Percentiles rank a stretch among this genome's conserved stretches.
Conservation (phyloP, 1,140 invertebrate genomes). For the Drosophila tani region DNA sequence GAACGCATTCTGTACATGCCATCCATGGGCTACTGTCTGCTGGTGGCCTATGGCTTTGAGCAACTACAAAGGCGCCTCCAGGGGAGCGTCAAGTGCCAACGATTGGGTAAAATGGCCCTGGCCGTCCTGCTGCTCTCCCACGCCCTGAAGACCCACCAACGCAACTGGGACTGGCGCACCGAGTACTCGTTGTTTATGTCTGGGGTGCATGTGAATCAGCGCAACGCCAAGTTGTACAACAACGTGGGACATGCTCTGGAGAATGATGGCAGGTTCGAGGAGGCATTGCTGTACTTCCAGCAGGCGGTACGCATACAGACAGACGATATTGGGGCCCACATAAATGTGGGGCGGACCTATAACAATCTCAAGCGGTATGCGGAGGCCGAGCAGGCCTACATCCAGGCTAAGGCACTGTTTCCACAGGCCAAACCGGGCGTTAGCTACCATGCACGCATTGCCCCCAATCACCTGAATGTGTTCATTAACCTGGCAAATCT, state of each 20-base stretch:
- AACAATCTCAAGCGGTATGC: constrained; percentile 96
- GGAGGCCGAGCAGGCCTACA: constrained; percentile 96
- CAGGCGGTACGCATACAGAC: constrained; percentile 97
- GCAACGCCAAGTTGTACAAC: constrained; percentile 98
- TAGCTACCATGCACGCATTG: constrained; percentile 97
- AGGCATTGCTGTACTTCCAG: constrained; percentile 96
- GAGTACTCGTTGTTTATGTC: constrained; percentile 97
- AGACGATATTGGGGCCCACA: constrained; percentile 98
- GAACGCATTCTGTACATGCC: constrained; percentile 98
- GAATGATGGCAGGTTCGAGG: constrained; percentile 92
- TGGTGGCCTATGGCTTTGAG: constrained; percentile 93
- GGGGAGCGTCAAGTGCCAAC: constrained; percentile 42
- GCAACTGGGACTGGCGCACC: constrained; percentile 96
- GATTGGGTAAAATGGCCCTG: constrained; percentile 86
- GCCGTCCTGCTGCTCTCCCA: constrained; percentile 90
- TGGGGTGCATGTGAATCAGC: constrained; percentile 94
- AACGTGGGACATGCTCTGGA: constrained; percentile 98
- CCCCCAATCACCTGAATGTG: constrained; percentile 98
- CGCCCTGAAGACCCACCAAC: constrained; percentile 92
- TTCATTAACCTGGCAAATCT: constrained; percentile 98
- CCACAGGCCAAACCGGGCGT: constrained; percentile 96
- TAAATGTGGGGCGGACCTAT: constrained; percentile 97
- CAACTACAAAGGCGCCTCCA: constrained; percentile 69
- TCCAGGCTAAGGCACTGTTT: constrained; percentile 94
- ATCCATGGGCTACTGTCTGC: constrained; percentile 98